Percentiles rank a stretch among this genome's conserved stretches.
Conservation (phyloP, 2,113 vertebrate species). For the Erpornis zantholeuca region DNA sequence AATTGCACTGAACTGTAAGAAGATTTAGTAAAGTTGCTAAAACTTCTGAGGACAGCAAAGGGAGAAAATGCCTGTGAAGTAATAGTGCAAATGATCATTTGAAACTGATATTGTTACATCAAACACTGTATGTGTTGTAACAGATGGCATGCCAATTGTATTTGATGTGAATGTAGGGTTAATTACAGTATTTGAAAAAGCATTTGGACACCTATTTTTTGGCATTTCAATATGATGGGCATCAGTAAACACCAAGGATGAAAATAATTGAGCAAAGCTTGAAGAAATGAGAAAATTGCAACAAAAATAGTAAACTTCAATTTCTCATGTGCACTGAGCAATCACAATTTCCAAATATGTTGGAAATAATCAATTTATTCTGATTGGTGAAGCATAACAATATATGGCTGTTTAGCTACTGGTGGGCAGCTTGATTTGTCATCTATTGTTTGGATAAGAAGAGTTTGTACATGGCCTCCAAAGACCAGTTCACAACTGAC, state of each 20-base stretch:
- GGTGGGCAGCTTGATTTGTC: not conserved
- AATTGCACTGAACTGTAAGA: not conserved
- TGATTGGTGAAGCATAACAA: not conserved
- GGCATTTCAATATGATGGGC: not conserved
- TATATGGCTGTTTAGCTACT: not conserved
- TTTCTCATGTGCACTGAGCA: not conserved
- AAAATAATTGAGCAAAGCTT: conserved; percentile 2
- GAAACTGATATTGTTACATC: not conserved
- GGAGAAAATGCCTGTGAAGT: not conserved
- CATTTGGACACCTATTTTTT: conserved; percentile 21
- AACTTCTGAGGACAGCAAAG: not conserved
- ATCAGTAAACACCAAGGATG: not conserved
- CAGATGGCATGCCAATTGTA: conserved; percentile 1
- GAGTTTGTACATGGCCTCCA: not conserved
- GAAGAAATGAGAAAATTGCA: not conserved
- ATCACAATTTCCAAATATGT: not conserved
- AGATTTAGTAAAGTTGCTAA: not conserved
- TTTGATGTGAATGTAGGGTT: not conserved
- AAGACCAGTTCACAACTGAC: not conserved
- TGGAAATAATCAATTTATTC: not conserved
- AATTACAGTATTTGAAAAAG: conserved; percentile 9
- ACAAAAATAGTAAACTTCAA: not conserved
- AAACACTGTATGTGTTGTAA: not conserved
- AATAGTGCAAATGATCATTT: not conserved
- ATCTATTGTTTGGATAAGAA: not conserved